Base-by-base conservation (phyloP, 2,888 invertebrate genomes). In the Frankliniella intonsa region DNA sequence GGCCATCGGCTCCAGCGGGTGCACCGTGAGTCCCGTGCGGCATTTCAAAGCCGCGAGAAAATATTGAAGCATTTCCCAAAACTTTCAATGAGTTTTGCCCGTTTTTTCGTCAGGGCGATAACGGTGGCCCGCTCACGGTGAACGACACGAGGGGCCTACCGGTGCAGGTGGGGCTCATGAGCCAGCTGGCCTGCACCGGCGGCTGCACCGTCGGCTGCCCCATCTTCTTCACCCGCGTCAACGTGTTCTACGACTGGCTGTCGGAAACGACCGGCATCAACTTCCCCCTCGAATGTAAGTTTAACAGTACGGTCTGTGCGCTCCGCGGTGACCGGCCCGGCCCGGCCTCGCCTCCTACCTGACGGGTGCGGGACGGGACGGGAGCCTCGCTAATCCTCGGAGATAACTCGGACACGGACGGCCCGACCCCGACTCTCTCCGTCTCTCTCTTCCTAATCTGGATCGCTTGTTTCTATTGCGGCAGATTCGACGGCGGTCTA, bases 161-260 rank as follows among this genome's bases (percentile, higher is more conserved):
- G 38, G 3, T 38, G 38, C 38, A 38, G 38, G 38, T 38, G 38
- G 38, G 38, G 38, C 3, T 38, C 38, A 38, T 38, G 38, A 38
- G 38, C 38, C 38, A 38, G 38, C 3, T 38, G 38, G 38, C 38
- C 3, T 38, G 62, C 62, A 19, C 62, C 49, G 81, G 81, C 1
- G 85, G 85, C 3, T 85, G 85, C 80, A 83, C 83, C 19, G 69
- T 76, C 25, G 85, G 85, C 17, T 84, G 82, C 81, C 85, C 85
- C n/a, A 84, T 83, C 81, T 85, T 83, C 50, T 85, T 85, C 84
- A 84, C 84, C 22, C 83, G 85, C 22, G 83, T 84, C 50, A 82
- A 84, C 50, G 80, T 82, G 81, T 85, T 82, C 84, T 80, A 84
- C 49, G 83, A 84, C 51, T 85, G 84, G 84, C 84, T 85, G 80